Base-by-base conservation (phyloP, 2,888 invertebrate genomes). In the Lobophora halterata region DNA sequence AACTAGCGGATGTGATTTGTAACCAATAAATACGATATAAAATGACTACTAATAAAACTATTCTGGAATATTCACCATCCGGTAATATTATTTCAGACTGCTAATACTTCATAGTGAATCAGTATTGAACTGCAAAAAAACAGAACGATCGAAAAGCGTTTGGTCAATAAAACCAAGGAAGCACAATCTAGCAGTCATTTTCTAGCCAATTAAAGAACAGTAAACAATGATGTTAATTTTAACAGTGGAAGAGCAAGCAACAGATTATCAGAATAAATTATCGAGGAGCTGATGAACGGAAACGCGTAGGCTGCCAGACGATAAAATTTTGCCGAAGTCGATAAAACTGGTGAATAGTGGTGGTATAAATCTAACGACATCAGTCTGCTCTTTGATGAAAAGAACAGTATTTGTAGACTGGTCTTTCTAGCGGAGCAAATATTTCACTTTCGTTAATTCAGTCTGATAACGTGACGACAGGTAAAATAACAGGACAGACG, bases 241-340 rank as follows among this genome's bases (percentile, higher is more conserved):
- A n/a, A n/a, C n/a, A n/a, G n/a, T 26, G 20, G 25, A 20, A 20
- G 8, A 25, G 35, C n/a, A n/a, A 37, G 34, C 28, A 35, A 39
- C 32, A 16, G 31, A 40, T 34, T 34, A 40, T 36, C 31, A 37
- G 36, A 12, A 23, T 44, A 34, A 33, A 36, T 27, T 31, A 36
- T 32, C 37, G 37, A 52, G 36, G 36, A 36, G 48, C 38, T 49
- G 43, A 61, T 36, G 38, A 38, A 39, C 59, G 63, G 64, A 65
- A 59, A 54, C 36, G 52, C 49, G 65, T 67, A 54, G 61, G 64
- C 46, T n/a, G 26, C 35, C 40, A 24, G 20, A 45, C 49, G 45
- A 60, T 59, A 55, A 52, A 55, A 49, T 57, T 58, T 56, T 41
- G 52, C 58, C 59, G 57, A 55, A 46, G 34, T 43, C 57, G 56